Percentiles rank a stretch among this genome's conserved stretches.
Evolutionary conservation across 2,797 vertebrate species (phyloP).

Genomic region (Gephyroberyx darwinii): DNA sequence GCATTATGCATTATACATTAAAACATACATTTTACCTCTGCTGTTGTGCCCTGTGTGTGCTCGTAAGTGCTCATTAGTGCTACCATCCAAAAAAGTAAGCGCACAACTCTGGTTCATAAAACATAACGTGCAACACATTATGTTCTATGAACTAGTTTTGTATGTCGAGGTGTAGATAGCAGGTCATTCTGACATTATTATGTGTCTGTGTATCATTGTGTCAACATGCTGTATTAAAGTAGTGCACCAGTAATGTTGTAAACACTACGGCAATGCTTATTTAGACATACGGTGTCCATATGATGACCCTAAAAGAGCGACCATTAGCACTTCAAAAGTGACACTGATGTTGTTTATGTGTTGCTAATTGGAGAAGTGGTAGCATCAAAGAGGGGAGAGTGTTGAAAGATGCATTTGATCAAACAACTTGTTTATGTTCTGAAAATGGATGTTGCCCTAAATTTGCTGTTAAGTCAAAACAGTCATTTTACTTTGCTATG

Average conservation of each 20-base stretch:
- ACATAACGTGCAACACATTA: background rate
- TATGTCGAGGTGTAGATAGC: background rate
- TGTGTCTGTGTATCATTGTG: background rate
- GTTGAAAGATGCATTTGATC: conserved; percentile 13
- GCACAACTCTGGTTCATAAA: too few relatives aligned
- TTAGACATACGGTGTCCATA: background rate
- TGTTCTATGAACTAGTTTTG: background rate
- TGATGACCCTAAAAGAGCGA: background rate
- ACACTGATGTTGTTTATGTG: conserved; percentile 11
- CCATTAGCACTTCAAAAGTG: conserved; percentile 24
- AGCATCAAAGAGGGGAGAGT: conserved; percentile 24
- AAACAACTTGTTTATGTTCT: background rate
- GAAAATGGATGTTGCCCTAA: too few relatives aligned
- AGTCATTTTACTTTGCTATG: background rate
- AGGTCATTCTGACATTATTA: background rate
- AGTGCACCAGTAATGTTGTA: background rate
- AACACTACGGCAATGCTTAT: background rate
- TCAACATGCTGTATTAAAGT: background rate
- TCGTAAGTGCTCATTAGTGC: too few relatives aligned
- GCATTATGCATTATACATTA: too few relatives aligned
- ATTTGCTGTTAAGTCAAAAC: background rate
- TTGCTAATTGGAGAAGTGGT: conserved; percentile 15
- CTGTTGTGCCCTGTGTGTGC: too few relatives aligned
- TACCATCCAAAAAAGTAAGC: too few relatives aligned
- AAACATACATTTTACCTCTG: too few relatives aligned